Conservation (phyloP, 2,113 vertebrate species). For the Pterocles burchelli region DNA sequence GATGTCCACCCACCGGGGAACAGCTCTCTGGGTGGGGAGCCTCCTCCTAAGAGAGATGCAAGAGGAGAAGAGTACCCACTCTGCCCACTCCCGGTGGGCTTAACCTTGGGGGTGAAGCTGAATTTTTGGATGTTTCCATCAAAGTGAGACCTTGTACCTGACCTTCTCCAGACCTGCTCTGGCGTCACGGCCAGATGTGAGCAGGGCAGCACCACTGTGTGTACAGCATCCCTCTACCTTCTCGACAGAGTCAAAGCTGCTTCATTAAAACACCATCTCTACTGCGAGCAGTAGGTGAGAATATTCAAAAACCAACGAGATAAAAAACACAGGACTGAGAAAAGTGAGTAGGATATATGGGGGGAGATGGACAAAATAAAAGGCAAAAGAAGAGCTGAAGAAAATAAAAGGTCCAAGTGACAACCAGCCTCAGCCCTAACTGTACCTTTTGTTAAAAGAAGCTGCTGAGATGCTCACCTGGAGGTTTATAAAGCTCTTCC, state of each 20-base stretch:
- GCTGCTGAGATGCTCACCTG: not conserved
- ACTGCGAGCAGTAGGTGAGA: not conserved
- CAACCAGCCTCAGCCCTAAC: not conserved
- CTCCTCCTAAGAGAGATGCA: not conserved
- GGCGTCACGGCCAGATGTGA: rapidly evolving
- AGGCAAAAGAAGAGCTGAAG: not conserved
- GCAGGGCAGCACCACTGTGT: rapidly evolving
- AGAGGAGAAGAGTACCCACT: not conserved
- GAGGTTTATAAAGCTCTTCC: not conserved
- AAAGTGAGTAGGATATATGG: not conserved
- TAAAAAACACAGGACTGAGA: not conserved
- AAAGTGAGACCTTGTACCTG: not conserved
- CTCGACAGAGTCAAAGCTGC: not conserved
- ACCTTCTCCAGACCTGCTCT: not conserved
- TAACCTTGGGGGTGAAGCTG: rapidly evolving
- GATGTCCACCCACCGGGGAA: not conserved
- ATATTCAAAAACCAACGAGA: not conserved
- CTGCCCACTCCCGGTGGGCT: not conserved
- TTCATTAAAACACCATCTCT: not conserved
- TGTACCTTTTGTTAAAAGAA: not conserved
- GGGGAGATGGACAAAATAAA: not conserved
- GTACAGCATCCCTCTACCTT: rapidly evolving
- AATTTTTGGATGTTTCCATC: not conserved
- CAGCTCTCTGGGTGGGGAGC: not conserved
- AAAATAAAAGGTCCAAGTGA: not conserved